Evolutionary conservation across 2,888 invertebrate species (phyloP).

Genomic region (Dynastes maya): DNA sequence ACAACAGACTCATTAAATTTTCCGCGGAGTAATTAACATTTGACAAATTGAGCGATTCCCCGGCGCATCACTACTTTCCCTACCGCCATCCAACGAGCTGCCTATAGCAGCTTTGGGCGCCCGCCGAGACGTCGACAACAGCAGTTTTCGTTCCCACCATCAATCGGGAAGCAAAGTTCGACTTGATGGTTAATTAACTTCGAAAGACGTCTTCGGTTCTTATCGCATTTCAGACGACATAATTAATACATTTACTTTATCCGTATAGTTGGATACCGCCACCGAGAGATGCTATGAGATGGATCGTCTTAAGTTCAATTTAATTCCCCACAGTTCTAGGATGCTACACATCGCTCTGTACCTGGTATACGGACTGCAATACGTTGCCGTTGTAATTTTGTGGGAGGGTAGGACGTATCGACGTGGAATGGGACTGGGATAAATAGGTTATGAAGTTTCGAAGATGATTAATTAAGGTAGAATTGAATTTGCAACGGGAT

Average conservation of each 20-base stretch:
- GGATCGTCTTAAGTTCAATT: slow-evolving; percentile 9
- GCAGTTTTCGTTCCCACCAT: slow-evolving; percentile 10
- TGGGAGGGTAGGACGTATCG: no score
- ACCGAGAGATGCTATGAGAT: not conserved
- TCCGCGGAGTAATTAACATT: slow-evolving; percentile 28
- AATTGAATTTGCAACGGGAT: no score
- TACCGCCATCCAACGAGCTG: no score
- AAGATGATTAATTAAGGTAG: no score
- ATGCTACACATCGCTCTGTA: not conserved
- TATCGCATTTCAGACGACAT: not conserved
- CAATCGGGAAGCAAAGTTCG: not conserved
- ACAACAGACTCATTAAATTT: slow-evolving; percentile 28
- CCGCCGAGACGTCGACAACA: not conserved
- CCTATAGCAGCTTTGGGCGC: no score
- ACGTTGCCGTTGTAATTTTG: no score
- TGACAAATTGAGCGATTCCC: slow-evolving; percentile 32
- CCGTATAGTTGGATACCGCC: not conserved
- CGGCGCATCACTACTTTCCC: not conserved
- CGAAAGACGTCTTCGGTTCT: not conserved
- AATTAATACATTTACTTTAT: slow-evolving; percentile 11
- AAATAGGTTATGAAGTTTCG: no score
- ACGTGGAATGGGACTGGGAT: no score
- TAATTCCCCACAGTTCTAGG: not conserved
- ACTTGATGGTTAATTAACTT: slow-evolving; percentile 14
- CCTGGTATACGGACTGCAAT: no score